A percentile compares a stretch with the other conserved stretches of the same genome.
Evolutionary conservation across 2,113 vertebrate genomes (phyloP).

Genomic region (Recurvirostra avosetta): DNA sequence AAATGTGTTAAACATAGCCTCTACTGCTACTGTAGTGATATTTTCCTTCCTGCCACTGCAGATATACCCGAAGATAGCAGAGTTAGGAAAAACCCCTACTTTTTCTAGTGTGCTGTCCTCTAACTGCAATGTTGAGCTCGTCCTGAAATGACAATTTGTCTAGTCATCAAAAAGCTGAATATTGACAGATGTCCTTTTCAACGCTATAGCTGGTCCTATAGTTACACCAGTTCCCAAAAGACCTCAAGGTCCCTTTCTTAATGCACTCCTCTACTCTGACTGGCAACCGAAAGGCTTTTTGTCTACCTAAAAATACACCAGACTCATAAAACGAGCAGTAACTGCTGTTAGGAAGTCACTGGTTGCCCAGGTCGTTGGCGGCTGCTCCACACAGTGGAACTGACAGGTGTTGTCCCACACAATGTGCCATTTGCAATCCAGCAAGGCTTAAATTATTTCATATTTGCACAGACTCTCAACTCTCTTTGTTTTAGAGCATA

Average conservation of each 20-base stretch:
- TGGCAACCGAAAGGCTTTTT: neutral
- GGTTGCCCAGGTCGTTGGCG: neutral
- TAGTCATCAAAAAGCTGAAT: neutral
- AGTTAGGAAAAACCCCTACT: neutral
- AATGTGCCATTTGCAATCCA: neutral
- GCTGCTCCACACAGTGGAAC: neutral
- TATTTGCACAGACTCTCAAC: neutral
- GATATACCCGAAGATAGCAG: neutral
- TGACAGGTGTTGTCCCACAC: neutral
- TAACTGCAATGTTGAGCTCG: neutral
- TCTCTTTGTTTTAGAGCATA: neutral
- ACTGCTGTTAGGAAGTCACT: neutral
- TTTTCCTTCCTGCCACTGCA: neutral
- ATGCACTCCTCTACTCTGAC: neutral
- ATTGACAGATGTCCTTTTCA: neutral
- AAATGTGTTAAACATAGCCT: neutral
- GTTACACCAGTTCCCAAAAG: neutral
- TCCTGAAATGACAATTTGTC: neutral
- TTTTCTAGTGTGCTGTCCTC: neutral
- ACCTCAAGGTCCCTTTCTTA: neutral
- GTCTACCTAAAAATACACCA: neutral
- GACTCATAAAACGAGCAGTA: neutral
- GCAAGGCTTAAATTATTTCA: neutral
- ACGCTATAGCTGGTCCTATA: neutral
- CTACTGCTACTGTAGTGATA: neutral